Conservation (phyloP, 1,140 invertebrate species). For the Eueides isabella region DNA sequence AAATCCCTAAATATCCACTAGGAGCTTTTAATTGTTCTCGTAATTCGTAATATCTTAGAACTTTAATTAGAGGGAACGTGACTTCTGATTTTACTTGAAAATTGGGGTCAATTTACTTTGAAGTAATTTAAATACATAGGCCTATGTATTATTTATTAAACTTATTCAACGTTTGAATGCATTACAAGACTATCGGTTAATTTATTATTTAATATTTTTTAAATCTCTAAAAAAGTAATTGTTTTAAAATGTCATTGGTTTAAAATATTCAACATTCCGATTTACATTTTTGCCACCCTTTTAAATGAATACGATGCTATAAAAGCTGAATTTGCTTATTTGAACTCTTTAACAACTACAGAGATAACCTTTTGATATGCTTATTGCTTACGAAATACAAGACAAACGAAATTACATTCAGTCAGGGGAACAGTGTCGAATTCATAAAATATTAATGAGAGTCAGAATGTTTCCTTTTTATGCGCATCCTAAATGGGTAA, state of each 20-base stretch:
- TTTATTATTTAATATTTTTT: too few species aligned
- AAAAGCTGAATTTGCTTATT: neutral
- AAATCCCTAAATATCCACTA: neutral
- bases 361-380: neutral
- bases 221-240: too few species aligned
- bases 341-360: neutral
- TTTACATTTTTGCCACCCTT: neutral
- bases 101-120: neutral
- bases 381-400: neutral
- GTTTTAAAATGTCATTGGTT: too few species aligned
- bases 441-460: slow-evolving; percentile 16
- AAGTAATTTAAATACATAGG: slow-evolving; percentile 9
- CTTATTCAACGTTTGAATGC: too few species aligned
- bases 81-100: neutral
- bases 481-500: slow-evolving; percentile 1
- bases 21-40: slow-evolving; percentile 13
- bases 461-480: slow-evolving; percentile 3
- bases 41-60: slow-evolving; percentile 23
- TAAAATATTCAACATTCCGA: too few species aligned
- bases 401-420: slow-evolving; percentile 8
- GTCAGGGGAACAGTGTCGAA: slow-evolving; percentile 12
- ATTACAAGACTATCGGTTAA: too few species aligned
- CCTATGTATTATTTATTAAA: neutral
- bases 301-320: neutral
- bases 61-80: slow-evolving; percentile 26